These are phyloP conservation scores for Oryzias woworae DNA, from an alignment of 2,113 vertebrate species.

Conservation along the genomic window DNA sequence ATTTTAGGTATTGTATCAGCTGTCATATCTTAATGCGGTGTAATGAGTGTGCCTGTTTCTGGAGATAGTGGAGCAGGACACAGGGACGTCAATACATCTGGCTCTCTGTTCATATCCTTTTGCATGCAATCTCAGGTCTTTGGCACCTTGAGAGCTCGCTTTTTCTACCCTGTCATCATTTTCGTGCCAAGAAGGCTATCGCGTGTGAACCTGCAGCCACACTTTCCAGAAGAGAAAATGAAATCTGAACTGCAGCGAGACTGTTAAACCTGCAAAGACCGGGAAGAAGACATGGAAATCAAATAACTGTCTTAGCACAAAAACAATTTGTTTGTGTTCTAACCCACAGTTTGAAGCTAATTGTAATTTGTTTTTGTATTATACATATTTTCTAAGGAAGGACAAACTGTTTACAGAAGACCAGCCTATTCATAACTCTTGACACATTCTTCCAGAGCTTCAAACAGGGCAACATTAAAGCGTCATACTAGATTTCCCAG, in stretches of 20 bases:
- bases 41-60: slow-evolving; percentile 28
- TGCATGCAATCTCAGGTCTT: slow-evolving; percentile 27
- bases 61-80: slow-evolving; percentile 13
- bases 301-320: too few species aligned
- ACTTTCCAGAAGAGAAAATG: slow-evolving; percentile 5
- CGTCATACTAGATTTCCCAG: too few species aligned
- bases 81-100: slow-evolving; percentile 36
- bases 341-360: too few species aligned
- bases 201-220: slow-evolving; percentile 8
- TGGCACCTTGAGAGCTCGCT: slow-evolving; percentile 30
- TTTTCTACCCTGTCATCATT: slow-evolving; percentile 38
- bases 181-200: slow-evolving; percentile 37
- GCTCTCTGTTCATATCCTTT: slow-evolving; percentile 28
- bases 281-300: too few species aligned
- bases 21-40: slow-evolving; percentile 17
- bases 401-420: too few species aligned
- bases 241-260: slow-evolving; percentile 8
- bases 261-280: too few species aligned
- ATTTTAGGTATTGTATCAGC: slow-evolving; percentile 40
- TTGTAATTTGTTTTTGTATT: too few species aligned
- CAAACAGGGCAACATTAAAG: too few species aligned
- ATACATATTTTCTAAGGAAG: too few species aligned
- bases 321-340: too few species aligned
- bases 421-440: too few species aligned
- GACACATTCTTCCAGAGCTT: too few species aligned